Evolutionary conservation across 1,140 invertebrate genomes (phyloP).

Genomic region (Riptortus pedestris): DNA sequence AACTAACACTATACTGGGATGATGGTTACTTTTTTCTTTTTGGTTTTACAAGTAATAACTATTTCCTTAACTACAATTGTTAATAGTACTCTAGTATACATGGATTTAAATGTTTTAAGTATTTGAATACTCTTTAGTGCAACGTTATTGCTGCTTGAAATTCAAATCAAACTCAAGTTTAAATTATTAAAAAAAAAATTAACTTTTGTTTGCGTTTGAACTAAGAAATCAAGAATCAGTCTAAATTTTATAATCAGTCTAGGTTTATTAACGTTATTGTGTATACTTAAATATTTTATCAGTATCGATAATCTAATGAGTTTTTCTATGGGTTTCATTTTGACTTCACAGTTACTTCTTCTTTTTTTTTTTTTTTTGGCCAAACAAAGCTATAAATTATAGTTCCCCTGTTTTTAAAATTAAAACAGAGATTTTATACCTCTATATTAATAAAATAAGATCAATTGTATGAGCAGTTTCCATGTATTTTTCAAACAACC

Average conservation of each 20-base stretch:
- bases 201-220: neutral
- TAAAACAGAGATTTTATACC: too few relatives aligned
- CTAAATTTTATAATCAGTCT: constrained; percentile 15
- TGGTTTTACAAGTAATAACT: neutral
- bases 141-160: neutral
- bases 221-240: constrained; percentile 6
- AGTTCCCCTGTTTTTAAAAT: too few relatives aligned
- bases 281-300: neutral
- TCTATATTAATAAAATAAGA: too few relatives aligned
- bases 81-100: neutral
- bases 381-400: too few relatives aligned
- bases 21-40: neutral
- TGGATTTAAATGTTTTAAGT: neutral
- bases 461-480: too few relatives aligned
- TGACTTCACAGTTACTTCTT: too few relatives aligned
- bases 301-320: too few relatives aligned
- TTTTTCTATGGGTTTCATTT: too few relatives aligned
- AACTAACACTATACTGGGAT: neutral
- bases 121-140: neutral
- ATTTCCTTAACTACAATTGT: neutral
- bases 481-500: too few relatives aligned
- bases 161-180: constrained; percentile 15
- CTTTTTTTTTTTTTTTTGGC: too few relatives aligned
- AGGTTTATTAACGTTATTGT: neutral
- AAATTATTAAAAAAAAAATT: constrained; percentile 4